Conservation (phyloP, 2,113 vertebrate genomes). For the Tachycineta bicolor region DNA sequence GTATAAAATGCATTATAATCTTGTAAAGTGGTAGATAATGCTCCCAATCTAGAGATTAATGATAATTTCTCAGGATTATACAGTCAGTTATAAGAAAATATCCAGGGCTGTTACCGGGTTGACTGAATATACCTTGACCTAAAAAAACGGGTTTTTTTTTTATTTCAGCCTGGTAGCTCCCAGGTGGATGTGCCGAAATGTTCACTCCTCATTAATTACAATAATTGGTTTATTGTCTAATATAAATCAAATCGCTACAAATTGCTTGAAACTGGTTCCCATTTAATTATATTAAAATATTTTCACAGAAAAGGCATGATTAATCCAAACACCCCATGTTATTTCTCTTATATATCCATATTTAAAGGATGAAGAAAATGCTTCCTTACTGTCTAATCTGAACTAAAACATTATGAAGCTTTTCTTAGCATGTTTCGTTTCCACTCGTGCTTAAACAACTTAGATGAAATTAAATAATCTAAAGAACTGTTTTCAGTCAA, state of each 20-base stretch:
- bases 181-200: background rate
- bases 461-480: background rate
- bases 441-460: background rate
- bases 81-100: constrained; percentile 34
- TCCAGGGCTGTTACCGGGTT: constrained; percentile 6
- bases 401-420: background rate
- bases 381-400: background rate
- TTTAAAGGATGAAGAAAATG: background rate
- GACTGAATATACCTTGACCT: constrained; percentile 31
- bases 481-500: background rate
- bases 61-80: constrained; percentile 32
- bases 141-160: constrained; percentile 7
- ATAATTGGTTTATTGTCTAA: background rate
- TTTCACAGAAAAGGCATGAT: background rate
- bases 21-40: constrained; percentile 15
- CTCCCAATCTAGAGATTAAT: background rate
- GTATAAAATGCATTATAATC: constrained; percentile 3
- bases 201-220: background rate
- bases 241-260: background rate
- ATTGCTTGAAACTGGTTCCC: background rate
- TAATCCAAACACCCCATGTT: background rate
- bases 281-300: background rate
- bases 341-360: background rate
- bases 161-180: constrained; percentile 28
- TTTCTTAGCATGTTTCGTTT: background rate